phyloP scores from a whole-genome alignment of 2,113 vertebrate species.

The Seriola aureovittata region DNA sequence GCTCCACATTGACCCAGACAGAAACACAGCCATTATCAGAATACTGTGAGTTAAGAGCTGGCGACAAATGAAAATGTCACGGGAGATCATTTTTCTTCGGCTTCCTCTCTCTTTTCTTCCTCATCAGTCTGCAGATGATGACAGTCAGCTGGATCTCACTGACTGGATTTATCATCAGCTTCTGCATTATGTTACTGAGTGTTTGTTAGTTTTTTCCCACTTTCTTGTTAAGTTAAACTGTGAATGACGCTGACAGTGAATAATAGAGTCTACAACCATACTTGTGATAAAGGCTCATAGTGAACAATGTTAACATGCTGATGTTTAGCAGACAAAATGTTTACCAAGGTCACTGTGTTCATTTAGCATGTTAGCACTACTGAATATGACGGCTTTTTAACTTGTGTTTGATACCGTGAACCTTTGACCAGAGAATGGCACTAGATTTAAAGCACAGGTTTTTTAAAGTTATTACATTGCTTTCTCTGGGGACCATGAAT shows the following conservation, averaged over 20 bases:
- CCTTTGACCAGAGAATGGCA: background rate
- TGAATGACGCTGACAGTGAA: background rate
- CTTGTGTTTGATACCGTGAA: no score
- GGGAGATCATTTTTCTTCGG: background rate
- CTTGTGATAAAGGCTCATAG: no score
- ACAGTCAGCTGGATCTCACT: background rate
- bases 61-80: constrained; percentile 27
- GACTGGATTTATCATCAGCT: no score
- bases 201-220: background rate
- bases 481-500: no score
- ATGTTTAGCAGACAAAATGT: no score
- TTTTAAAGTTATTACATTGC: no score
- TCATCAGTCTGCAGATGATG: constrained; percentile 5
- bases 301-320: no score
- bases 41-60: constrained; percentile 10
- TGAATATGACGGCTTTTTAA: background rate
- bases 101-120: background rate
- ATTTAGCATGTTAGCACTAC: no score
- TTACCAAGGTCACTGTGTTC: no score
- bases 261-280: background rate
- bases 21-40: constrained; percentile 6
- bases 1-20: constrained; percentile 7
- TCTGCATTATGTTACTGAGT: background rate
- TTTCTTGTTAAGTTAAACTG: background rate
- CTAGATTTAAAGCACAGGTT: background rate